Evolutionary conservation across 2,888 invertebrate genomes (phyloP).

Genomic region (Macaria liturata): DNA sequence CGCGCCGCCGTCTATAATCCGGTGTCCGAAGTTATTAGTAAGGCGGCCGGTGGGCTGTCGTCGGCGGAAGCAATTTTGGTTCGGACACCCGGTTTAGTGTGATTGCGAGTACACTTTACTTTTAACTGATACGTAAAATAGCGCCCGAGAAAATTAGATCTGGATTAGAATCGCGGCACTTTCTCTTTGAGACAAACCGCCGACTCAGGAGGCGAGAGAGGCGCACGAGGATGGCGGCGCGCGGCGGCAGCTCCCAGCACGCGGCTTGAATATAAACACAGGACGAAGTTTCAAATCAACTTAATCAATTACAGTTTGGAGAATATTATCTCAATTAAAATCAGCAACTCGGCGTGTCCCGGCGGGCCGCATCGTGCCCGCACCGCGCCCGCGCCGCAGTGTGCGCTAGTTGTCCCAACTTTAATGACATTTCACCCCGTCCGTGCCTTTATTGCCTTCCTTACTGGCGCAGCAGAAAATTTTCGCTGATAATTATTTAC

Average conservation of each 20-base stretch:
- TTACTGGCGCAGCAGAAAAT: slow-evolving; percentile 21
- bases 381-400: slow-evolving; percentile 1
- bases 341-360: slow-evolving; percentile 1
- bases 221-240: slow-evolving; percentile 3
- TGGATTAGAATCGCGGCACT: slow-evolving; percentile 18
- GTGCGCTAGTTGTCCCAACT: slow-evolving; percentile 10
- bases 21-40: slow-evolving; percentile 28
- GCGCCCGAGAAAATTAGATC: slow-evolving; percentile 23
- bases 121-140: slow-evolving; percentile 28
- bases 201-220: slow-evolving; percentile 14
- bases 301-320: slow-evolving; percentile 25
- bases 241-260: not conserved
- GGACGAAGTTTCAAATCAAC: slow-evolving; percentile 9
- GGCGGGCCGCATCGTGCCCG: no score
- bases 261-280: slow-evolving; percentile 9
- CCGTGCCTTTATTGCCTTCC: slow-evolving; percentile 28
- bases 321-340: slow-evolving; percentile 32
- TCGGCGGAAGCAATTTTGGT: slow-evolving; percentile 25
- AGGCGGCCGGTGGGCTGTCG: slow-evolving; percentile 26
- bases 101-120: slow-evolving; percentile 29
- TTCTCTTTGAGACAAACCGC: slow-evolving; percentile 18
- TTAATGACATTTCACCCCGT: slow-evolving; percentile 22
- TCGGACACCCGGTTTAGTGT: slow-evolving; percentile 28
- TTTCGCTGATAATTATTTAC: slow-evolving; percentile 30
- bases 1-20: slow-evolving; percentile 21